Conservation (phyloP, 1,140 invertebrate genomes). For the Drosophila suzukii region DNA sequence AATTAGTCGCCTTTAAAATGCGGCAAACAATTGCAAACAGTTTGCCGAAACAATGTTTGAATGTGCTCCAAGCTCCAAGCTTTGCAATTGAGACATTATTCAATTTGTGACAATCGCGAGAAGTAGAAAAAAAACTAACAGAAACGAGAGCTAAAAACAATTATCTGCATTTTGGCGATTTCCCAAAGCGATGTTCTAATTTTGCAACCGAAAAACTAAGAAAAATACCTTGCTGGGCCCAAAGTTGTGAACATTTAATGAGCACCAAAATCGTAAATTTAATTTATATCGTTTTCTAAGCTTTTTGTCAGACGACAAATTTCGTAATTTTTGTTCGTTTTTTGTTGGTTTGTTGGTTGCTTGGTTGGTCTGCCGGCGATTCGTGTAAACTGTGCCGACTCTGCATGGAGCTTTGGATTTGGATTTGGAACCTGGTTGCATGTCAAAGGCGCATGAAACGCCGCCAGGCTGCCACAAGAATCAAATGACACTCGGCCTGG, state of each 20-base stretch:
- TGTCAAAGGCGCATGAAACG: slow-evolving; percentile 79
- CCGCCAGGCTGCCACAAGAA: slow-evolving; percentile 65
- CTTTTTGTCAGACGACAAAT: slow-evolving; percentile 83
- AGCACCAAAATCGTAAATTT: slow-evolving; percentile 82
- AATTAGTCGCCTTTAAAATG: slow-evolving; percentile 22
- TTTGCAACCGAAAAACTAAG: slow-evolving; percentile 25
- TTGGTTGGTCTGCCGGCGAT: slow-evolving; percentile 22
- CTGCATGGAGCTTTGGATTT: slow-evolving; percentile 23
- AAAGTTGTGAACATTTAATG: slow-evolving; percentile 75
- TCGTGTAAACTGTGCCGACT: slow-evolving; percentile 76
- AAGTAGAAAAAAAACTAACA: slow-evolving; percentile 25
- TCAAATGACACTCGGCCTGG: slow-evolving; percentile 53
- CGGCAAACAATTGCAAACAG: slow-evolving; percentile 60
- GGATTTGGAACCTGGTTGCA: slow-evolving; percentile 48
- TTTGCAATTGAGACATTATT: slow-evolving; percentile 78
- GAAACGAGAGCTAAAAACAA: slow-evolving; percentile 52
- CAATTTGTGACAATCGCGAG: slow-evolving; percentile 78
- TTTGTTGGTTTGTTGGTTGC: slow-evolving; percentile 2
- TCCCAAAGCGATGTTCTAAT: slow-evolving; percentile 80
- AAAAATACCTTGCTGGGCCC: slow-evolving; percentile 32
- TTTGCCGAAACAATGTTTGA: slow-evolving; percentile 12
- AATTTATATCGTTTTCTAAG: slow-evolving; percentile 76
- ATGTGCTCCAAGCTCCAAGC: slow-evolving; percentile 19
- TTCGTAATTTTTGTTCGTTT: slow-evolving; percentile 62
- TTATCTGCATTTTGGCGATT: slow-evolving; percentile 71